A percentile compares a stretch with the other conserved stretches of the same genome.
Evolutionary conservation across 1,140 invertebrate species (phyloP).

Genomic region (Habropoda laboriosa): DNA sequence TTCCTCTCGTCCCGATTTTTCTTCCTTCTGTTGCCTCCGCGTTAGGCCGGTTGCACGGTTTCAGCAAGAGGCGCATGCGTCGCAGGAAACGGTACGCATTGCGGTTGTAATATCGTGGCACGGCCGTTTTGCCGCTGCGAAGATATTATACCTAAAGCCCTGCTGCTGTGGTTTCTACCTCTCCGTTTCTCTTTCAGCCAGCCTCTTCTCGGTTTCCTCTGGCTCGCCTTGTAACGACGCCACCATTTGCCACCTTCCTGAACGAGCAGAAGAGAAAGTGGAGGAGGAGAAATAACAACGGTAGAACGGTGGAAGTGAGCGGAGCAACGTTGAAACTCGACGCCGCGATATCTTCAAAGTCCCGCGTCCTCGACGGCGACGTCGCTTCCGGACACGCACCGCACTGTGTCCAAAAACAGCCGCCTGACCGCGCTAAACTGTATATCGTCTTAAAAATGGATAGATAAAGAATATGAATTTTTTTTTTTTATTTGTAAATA

Average conservation of each 20-base stretch:
- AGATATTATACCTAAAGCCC: constrained; percentile 70
- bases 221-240: neutral
- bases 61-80: constrained; percentile 47
- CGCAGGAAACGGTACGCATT: constrained; percentile 63
- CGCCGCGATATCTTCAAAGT: too few species aligned
- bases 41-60: constrained; percentile 62
- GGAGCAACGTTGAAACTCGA: too few species aligned
- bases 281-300: neutral
- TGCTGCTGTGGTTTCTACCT: constrained; percentile 33
- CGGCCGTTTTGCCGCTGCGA: constrained; percentile 59
- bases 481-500: too few species aligned
- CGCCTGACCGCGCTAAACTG: too few species aligned
- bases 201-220: neutral
- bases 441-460: too few species aligned
- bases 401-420: too few species aligned
- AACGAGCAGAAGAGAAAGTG: neutral
- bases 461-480: too few species aligned
- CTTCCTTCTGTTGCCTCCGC: neutral
- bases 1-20: neutral
- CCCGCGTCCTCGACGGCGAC: too few species aligned
- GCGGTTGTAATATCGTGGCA: constrained; percentile 73
- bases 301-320: neutral
- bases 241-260: constrained; percentile 16
- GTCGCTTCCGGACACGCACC: too few species aligned
- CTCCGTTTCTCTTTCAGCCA: constrained; percentile 20